Conservation (phyloP, 2,113 vertebrate species). For the Phoenicopterus ruber region DNA sequence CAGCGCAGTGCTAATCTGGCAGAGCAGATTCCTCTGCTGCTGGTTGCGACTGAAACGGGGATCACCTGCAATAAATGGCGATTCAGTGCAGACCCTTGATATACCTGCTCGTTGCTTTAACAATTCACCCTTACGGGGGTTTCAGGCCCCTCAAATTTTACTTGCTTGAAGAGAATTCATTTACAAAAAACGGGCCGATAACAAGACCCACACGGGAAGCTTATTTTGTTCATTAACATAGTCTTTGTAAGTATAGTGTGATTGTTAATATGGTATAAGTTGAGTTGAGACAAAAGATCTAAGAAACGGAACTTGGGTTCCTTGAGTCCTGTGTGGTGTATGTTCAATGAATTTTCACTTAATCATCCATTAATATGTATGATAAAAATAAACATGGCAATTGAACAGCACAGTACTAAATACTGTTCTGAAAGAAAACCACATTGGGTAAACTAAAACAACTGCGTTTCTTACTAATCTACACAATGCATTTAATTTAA, state of each 20-base stretch:
- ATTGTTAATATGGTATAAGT: not conserved
- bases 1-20: not conserved
- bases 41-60: not conserved
- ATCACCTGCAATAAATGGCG: not conserved
- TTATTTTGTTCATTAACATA: not conserved
- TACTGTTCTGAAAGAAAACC: conserved; percentile 11
- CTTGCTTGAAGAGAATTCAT: not conserved
- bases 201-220: not conserved
- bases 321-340: not conserved
- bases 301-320: not conserved
- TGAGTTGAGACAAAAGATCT: not conserved
- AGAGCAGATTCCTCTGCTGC: not conserved
- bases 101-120: not conserved
- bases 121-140: not conserved
- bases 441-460: conserved; percentile 3
- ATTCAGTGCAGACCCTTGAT: not conserved
- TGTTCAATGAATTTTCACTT: conserved; percentile 38
- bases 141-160: not conserved
- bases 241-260: not conserved
- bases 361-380: not conserved
- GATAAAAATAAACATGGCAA: conserved; percentile 14
- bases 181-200: accelerated
- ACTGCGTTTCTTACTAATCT: conserved; percentile 39
- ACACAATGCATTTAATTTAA: conserved; percentile 25
- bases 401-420: not conserved